A percentile compares a stretch with the other conserved stretches of the same genome.
phyloP scores from a whole-genome alignment of 92 coral and sea anemone genomes.

The Bergia puertoricense region DNA sequence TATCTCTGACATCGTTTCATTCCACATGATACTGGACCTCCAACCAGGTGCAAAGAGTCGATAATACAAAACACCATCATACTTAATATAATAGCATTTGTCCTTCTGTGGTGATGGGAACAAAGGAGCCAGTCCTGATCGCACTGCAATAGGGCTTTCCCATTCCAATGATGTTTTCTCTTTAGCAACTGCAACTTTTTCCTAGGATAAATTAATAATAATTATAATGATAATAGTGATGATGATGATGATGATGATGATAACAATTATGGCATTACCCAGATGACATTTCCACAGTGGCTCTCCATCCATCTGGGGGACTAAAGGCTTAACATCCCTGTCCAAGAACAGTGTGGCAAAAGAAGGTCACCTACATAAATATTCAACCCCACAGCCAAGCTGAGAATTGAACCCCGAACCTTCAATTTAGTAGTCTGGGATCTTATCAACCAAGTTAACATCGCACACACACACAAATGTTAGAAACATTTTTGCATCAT shows the following conservation, averaged over 20 bases:
- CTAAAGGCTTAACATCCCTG: no score
- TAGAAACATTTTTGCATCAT: neutral
- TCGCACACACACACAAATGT: neutral
- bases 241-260: no score
- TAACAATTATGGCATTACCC: no score
- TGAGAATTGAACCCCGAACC: no score
- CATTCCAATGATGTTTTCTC: neutral
- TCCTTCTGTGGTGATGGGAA: conserved; percentile 16
- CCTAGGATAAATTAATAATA: neutral
- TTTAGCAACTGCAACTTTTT: neutral
- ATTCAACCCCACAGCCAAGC: no score
- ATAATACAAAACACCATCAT: neutral
- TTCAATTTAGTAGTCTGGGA: no score
- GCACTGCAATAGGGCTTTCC: neutral
- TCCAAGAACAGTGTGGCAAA: no score
- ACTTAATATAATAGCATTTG: conserved; percentile 11
- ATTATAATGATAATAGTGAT: no score
- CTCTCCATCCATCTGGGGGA: no score
- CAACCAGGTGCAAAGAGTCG: neutral
- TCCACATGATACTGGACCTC: conserved; percentile 7
- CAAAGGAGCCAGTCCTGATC: neutral
- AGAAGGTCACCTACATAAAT: no score
- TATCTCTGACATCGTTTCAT: neutral
- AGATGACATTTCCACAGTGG: no score
- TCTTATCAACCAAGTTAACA: no score